These are phyloP conservation scores for Botrylloides violaceus DNA, from an alignment of 23 tunicate genomes.

Conservation along the genomic window DNA sequence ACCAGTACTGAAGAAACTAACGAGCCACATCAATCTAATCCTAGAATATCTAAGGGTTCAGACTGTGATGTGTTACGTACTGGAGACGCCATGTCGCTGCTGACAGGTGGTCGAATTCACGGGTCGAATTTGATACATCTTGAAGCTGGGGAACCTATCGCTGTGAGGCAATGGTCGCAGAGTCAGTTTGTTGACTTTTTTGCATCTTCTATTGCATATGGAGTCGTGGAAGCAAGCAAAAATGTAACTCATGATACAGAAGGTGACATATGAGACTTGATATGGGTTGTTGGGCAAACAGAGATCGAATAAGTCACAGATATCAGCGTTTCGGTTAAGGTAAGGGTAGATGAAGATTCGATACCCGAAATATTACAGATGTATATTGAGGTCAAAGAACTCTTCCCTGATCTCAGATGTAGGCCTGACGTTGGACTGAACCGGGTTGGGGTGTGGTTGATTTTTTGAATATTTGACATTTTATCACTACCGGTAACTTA, in stretches of 20 bases:
- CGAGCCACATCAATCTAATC: not conserved
- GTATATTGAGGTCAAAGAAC: no score
- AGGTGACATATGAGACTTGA: not conserved
- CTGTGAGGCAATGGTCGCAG: slow-evolving; percentile 33
- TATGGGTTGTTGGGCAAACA: no score
- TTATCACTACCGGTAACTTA: no score
- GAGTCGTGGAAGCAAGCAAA: slow-evolving; percentile 32
- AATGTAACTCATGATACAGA: not conserved
- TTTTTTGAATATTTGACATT: no score
- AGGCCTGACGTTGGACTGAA: no score
- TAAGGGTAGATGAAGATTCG: no score
- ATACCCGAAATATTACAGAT: no score
- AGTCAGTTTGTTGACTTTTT: slow-evolving; percentile 55
- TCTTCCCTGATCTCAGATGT: no score
- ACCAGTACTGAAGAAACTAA: not conserved
- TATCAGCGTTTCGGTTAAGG: no score
- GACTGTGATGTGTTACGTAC: not conserved
- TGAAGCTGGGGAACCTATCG: slow-evolving; percentile 54
- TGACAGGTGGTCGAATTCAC: slow-evolving; percentile 24
- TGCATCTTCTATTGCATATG: slow-evolving; percentile 60
- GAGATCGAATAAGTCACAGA: no score
- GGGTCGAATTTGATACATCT: slow-evolving; percentile 50
- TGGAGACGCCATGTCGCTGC: slow-evolving; percentile 9
- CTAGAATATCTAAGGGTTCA: not conserved
- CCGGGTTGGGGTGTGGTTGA: no score